Base-by-base conservation (phyloP, 2,797 vertebrate genomes). In the Triplophysa bombifrons region DNA sequence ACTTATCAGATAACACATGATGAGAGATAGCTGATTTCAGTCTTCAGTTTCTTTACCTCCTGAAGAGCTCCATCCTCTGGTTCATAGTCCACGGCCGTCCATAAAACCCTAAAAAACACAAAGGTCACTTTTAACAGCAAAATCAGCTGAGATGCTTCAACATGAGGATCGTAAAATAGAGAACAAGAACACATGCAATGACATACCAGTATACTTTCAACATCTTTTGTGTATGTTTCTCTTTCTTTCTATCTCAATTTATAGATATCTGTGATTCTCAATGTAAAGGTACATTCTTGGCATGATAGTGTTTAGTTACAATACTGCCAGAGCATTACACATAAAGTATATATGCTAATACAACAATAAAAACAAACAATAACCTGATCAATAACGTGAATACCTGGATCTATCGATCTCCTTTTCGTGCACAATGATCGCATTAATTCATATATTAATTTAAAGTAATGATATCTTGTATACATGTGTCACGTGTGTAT, bases 11-110 rank as follows among this genome's bases (percentile, higher is more conserved):
- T 72, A 12, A 69, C 41, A 13, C 34, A 19, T 17, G 51, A 48
- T 56, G 65, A 30, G 3, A 30, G 30, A 30, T 5, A 20, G 9
- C 74, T 65, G 69, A 80, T 51, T 22, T 34, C n/a, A 46, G 4
- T 25, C 55, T 71, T 76, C 61, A 4, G 4, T 19, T 74, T 67
- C 60, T 81, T 68, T 90, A 96, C 98, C 97, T 96, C 92, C 94
- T 94, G 87, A 99, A 99, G 82, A 99, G 95, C 85, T 97, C 95
- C 72, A 96, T 96, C 83, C 98, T 97, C 88, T 99, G 98, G 87
- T 96, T 96, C 98, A 99, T 99, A 88, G 97, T 95, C 98, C 98
- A 99, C 72, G 98, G 98, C 82, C 98, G 94, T 85, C 98, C 98
- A 93, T 99, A 99, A 95, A 99, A 99, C 67, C 98, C 98, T 99